Conservation (phyloP, 2,797 vertebrate genomes). For the Cebuella pygmaea region DNA sequence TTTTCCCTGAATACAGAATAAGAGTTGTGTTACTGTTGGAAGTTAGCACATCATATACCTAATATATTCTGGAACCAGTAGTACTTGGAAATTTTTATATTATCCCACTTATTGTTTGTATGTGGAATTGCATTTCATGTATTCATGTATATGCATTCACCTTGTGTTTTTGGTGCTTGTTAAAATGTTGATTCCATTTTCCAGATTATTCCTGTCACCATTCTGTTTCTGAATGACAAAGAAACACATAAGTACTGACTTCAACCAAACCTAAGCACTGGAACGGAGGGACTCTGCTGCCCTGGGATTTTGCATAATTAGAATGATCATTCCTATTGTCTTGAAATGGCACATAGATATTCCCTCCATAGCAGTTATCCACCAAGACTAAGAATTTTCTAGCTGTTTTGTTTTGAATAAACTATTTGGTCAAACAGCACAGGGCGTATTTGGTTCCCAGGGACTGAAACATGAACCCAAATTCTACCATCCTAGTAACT, state of each 20-base stretch:
- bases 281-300: background rate
- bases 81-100: slow-evolving; percentile 30
- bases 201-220: slow-evolving; percentile 59
- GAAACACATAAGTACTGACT: slow-evolving; percentile 46
- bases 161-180: slow-evolving; percentile 69
- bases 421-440: background rate
- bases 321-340: background rate
- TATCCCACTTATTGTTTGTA: slow-evolving; percentile 35
- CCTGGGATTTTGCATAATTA: background rate
- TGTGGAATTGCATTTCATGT: slow-evolving; percentile 59
- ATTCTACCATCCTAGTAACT: background rate
- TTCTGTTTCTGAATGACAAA: slow-evolving; percentile 62
- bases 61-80: background rate
- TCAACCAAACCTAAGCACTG: slow-evolving; percentile 43
- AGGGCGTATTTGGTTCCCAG: slow-evolving; percentile 67
- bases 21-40: background rate
- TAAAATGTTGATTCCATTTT: slow-evolving; percentile 74
- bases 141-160: slow-evolving; percentile 61
- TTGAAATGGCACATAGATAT: background rate
- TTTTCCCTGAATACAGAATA: background rate
- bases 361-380: background rate
- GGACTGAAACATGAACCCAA: slow-evolving; percentile 59
- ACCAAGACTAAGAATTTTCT: slow-evolving; percentile 5
- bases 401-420: slow-evolving; percentile 35
- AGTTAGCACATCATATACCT: background rate